A percentile compares a stretch with the other conserved stretches of the same genome.
Evolutionary conservation across 2,888 invertebrate species (phyloP).

Genomic region (Calliopum simillimum): DNA sequence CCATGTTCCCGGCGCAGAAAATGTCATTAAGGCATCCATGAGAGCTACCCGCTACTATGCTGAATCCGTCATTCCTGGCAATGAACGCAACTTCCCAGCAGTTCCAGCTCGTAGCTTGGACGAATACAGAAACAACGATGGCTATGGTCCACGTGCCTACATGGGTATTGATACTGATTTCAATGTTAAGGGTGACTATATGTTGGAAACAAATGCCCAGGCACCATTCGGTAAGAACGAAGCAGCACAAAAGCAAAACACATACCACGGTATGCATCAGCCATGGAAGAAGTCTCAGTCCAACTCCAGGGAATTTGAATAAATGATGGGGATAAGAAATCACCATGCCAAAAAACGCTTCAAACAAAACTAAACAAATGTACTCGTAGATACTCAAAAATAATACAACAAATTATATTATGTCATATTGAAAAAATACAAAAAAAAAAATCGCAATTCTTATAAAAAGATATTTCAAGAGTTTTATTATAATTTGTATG

Average conservation of each 20-base stretch:
- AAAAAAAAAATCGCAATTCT: too few relatives aligned
- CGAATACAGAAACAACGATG: slow-evolving; percentile 57
- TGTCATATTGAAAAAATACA: too few relatives aligned
- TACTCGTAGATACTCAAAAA: too few relatives aligned
- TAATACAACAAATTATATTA: too few relatives aligned
- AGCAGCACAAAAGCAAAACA: slow-evolving; percentile 51
- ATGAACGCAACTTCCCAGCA: slow-evolving; percentile 62
- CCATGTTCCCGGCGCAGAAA: slow-evolving; percentile 57
- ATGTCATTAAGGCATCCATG: slow-evolving; percentile 59
- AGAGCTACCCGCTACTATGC: slow-evolving; percentile 61
- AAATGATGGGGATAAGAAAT: background rate
- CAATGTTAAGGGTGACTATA: slow-evolving; percentile 59
- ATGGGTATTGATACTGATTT: slow-evolving; percentile 60
- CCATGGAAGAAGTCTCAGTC: slow-evolving; percentile 15
- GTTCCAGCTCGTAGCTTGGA: slow-evolving; percentile 59
- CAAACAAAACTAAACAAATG: background rate
- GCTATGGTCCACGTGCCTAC: slow-evolving; percentile 58
- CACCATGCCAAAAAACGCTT: background rate
- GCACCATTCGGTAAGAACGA: slow-evolving; percentile 60
- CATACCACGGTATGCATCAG: slow-evolving; percentile 46
- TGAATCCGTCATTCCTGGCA: slow-evolving; percentile 61
- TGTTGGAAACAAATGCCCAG: slow-evolving; percentile 59
- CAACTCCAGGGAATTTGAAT: background rate
- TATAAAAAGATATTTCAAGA: too few relatives aligned
- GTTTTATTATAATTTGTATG: too few relatives aligned